Evolutionary conservation across 2,888 invertebrate genomes (phyloP).

Genomic region (Pseudococcus viburni): DNA sequence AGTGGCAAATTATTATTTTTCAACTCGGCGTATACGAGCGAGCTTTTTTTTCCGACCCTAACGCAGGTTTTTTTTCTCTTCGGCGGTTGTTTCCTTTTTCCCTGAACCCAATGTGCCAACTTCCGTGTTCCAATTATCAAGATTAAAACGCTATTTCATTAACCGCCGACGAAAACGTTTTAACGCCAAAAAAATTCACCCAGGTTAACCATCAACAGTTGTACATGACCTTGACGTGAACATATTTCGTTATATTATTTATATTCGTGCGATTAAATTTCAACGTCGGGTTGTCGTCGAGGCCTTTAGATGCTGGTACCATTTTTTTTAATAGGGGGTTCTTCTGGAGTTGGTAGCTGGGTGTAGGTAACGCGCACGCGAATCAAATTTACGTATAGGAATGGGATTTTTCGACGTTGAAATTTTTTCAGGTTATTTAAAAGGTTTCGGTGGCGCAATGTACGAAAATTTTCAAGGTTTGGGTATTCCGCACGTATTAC

Average conservation of each 20-base stretch:
- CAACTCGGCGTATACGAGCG: not conserved
- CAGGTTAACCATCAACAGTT: conserved; percentile 53
- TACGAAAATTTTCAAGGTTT: not conserved
- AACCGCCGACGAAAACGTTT: conserved; percentile 15
- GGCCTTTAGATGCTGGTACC: not conserved
- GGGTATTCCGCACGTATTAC: not conserved
- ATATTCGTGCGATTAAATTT: conserved; percentile 25
- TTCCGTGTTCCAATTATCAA: conserved; percentile 56
- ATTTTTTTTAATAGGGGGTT: not conserved
- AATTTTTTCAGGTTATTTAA: not conserved
- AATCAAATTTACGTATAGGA: not conserved
- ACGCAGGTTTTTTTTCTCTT: not conserved
- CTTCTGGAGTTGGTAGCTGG: not conserved
- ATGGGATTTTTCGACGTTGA: not conserved
- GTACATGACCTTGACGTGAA: conserved; percentile 16
- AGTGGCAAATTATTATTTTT: conserved; percentile 41
- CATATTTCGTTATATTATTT: not conserved
- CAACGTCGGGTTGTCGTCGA: not conserved
- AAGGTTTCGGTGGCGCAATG: not conserved
- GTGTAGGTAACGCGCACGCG: not conserved
- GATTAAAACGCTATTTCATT: conserved; percentile 46
- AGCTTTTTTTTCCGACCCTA: not conserved
- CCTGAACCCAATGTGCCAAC: conserved; percentile 3
- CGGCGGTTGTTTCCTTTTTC: not conserved
- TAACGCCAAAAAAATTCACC: not conserved